phyloP scores from a whole-genome alignment of 2,888 invertebrate species.

The Eulithis prunata region DNA sequence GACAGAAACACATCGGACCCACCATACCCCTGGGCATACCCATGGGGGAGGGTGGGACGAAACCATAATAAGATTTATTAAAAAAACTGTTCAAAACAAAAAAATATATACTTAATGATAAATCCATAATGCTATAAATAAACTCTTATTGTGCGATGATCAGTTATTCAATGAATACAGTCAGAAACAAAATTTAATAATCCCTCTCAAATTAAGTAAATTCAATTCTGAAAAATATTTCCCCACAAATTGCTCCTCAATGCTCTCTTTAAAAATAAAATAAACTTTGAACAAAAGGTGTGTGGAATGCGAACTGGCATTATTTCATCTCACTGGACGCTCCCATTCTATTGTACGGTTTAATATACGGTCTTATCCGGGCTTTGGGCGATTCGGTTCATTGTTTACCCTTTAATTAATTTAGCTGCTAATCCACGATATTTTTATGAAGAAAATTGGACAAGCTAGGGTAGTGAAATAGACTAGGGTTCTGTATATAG shows the following conservation, averaged over 20 bases:
- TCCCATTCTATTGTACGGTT: constrained; percentile 49
- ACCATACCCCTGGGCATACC: too few species aligned
- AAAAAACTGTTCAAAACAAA: too few species aligned
- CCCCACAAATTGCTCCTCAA: constrained; percentile 44
- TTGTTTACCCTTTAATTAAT: constrained; percentile 61
- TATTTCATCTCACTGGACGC: constrained; percentile 50
- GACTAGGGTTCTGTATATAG: not conserved
- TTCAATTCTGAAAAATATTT: constrained; percentile 1
- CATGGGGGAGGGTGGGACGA: too few species aligned
- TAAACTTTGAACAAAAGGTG: constrained; percentile 40
- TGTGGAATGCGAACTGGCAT: constrained; percentile 44
- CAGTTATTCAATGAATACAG: not conserved
- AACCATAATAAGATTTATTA: too few species aligned
- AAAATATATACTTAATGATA: too few species aligned
- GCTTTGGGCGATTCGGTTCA: constrained; percentile 48
- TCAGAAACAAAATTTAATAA: not conserved
- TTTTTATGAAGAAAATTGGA: constrained; percentile 38
- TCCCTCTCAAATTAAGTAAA: not conserved
- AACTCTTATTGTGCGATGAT: too few species aligned
- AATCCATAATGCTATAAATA: too few species aligned
- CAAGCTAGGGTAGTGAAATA: not conserved
- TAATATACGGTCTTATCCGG: constrained; percentile 53
- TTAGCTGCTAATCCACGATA: constrained; percentile 54
- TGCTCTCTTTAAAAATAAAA: constrained; percentile 44
- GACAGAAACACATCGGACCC: too few species aligned